Base-by-base conservation (phyloP, 2,888 invertebrate genomes). In the Elysia crispata region DNA sequence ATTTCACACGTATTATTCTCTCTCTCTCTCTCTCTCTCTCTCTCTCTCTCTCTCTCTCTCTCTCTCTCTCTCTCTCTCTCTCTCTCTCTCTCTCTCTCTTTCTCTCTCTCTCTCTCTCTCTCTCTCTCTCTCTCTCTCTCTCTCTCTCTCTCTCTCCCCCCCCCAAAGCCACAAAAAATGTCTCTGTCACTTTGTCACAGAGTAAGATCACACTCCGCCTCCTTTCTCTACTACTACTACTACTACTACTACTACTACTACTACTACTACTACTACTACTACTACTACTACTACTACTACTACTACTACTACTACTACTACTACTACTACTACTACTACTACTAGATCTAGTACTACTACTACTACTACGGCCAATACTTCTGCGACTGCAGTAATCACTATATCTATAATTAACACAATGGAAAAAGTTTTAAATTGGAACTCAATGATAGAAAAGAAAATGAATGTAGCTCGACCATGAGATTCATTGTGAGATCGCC, bases 1-100 rank as follows among this genome's bases (percentile, higher is more conserved):
- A 1, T n/a, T 31, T 15, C 64, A 20, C 31, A 23, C 30, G 60
- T 62, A 1, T 75, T 33, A 60, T 33, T 60, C 23, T 76, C 76
- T 76, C 76, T 76, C 64, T 76, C 23, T 64, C 23, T 62, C 66
- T 62, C 62, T n/a, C 62, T 76, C 66, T 64, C 64, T 76, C 25
- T 64, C 64, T 76, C 49, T 64, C 64, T 76, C 64, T 64, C 76
- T 33, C 64, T 64, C 64, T 64, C 25, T 23, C 76, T 25, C 33
- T 33, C 76, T 64, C 76, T 75, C 62, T 57, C 62, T 23, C 62
- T 62, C 60, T 62, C 31, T 62, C 75, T 60, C 74, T 31, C 30
- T 3, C 25, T 25, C 25, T 5, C 8, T 49, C 8, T 11, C 54
- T n/a, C 5, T 49, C 54, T 23, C 20, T 49, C 50, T 1, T 20